Evolutionary conservation across 2,113 vertebrate species (phyloP).

Genomic region (Oxygymnocypris stewartii): DNA sequence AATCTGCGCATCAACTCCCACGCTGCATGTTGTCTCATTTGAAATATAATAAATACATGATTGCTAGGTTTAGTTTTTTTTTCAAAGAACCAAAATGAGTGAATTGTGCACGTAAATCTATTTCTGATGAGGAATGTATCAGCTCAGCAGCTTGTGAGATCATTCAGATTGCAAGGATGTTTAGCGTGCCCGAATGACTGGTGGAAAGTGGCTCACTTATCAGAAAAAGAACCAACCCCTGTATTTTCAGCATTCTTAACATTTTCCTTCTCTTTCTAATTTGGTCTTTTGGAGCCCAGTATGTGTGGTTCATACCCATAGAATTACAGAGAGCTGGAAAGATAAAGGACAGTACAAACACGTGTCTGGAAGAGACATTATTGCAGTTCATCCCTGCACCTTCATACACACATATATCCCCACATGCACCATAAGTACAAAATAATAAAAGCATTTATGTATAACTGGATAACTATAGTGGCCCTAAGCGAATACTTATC

Average conservation of each 20-base stretch:
- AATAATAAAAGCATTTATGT: neutral
- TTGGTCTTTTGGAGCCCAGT: slow-evolving; percentile 63
- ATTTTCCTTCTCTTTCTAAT: slow-evolving; percentile 65
- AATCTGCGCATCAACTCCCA: slow-evolving; percentile 36
- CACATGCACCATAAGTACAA: neutral
- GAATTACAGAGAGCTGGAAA: slow-evolving; percentile 61
- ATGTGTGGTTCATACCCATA: slow-evolving; percentile 58
- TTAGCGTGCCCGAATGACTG: no score
- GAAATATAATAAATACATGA: slow-evolving; percentile 14
- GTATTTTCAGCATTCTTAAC: slow-evolving; percentile 71
- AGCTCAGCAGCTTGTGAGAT: slow-evolving; percentile 54
- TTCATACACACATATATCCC: neutral
- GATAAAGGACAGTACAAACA: slow-evolving; percentile 54
- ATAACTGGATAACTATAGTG: neutral
- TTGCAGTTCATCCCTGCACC: slow-evolving; percentile 29
- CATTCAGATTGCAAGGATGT: no score
- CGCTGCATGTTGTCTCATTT: slow-evolving; percentile 6
- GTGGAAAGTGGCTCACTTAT: slow-evolving; percentile 69
- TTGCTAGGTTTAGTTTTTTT: slow-evolving; percentile 6
- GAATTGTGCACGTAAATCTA: neutral
- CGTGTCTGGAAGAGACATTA: slow-evolving; percentile 25
- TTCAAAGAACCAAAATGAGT: slow-evolving; percentile 23
- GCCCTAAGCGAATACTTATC: slow-evolving; percentile 30
- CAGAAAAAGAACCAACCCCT: slow-evolving; percentile 62
- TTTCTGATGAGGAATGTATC: slow-evolving; percentile 54